Evolutionary conservation across 2,113 vertebrate species (phyloP).

Genomic region (Sialia sialis): DNA sequence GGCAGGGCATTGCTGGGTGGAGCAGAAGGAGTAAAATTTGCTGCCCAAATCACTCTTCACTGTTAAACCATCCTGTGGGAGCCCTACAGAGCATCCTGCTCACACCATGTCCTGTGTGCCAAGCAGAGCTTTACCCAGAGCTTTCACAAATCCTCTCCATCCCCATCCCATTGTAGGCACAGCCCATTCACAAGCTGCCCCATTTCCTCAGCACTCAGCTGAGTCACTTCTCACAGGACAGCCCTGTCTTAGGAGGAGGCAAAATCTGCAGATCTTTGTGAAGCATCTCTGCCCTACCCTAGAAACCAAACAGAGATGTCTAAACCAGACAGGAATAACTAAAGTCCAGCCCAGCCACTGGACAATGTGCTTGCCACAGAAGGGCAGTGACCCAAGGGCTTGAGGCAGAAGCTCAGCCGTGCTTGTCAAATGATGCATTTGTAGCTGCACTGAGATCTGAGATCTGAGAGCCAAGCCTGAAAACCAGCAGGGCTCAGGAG

Average conservation of each 20-base stretch:
- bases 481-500: not conserved
- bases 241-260: not conserved
- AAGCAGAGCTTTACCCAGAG: not conserved
- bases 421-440: conserved; percentile 4
- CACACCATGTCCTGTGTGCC: not conserved
- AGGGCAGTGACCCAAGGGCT: not conserved
- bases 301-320: not conserved
- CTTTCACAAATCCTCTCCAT: not conserved
- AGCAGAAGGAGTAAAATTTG: not conserved
- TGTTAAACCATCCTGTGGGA: not conserved
- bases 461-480: not conserved
- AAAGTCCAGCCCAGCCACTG: not conserved
- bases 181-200: rapidly evolving
- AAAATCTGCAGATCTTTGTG: not conserved
- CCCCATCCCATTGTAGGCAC: rapidly evolving
- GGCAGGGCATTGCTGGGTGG: not conserved
- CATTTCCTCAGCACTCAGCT: not conserved
- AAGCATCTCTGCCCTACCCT: not conserved
- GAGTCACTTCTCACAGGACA: not conserved
- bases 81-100: not conserved
- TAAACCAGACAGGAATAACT: not conserved
- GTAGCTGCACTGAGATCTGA: not conserved
- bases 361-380: not conserved
- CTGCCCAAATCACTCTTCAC: not conserved
- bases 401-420: conserved; percentile 12